Conservation (phyloP, 1,140 invertebrate genomes). For the Procambarus clarkii region DNA sequence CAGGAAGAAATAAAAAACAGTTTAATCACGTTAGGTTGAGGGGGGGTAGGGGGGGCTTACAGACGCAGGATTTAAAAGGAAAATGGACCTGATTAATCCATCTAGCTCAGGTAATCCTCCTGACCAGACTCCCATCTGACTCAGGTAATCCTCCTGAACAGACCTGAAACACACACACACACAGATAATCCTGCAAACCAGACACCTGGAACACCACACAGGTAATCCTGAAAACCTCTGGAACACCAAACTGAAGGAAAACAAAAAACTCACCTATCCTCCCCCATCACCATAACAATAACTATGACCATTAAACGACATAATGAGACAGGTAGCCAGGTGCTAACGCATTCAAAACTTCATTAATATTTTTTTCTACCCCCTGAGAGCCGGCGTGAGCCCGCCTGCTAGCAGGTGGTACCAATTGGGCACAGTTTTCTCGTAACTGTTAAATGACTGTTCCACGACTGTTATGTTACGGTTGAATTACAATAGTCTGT, state of each 20-base stretch:
- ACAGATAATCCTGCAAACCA: too few relatives aligned
- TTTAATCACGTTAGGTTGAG: too few relatives aligned
- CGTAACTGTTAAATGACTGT: neutral
- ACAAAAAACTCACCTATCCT: neutral
- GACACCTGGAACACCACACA: too few relatives aligned
- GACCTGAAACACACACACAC: too few relatives aligned
- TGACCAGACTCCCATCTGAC: too few relatives aligned
- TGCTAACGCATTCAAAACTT: constrained; percentile 28
- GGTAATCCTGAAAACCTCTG: too few relatives aligned
- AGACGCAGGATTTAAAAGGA: too few relatives aligned
- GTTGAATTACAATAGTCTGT: neutral
- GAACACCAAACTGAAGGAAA: neutral
- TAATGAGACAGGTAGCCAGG: constrained; percentile 26
- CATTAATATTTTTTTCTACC: neutral
- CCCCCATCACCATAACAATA: constrained; percentile 3
- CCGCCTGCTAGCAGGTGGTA: neutral
- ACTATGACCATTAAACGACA: constrained; percentile 14
- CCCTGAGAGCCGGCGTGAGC: neutral
- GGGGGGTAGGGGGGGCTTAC: too few relatives aligned
- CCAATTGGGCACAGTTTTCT: neutral
- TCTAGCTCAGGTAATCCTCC: too few relatives aligned
- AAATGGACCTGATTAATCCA: too few relatives aligned
- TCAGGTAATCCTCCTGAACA: too few relatives aligned
- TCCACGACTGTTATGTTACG: neutral
- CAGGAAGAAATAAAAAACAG: too few relatives aligned